Conservation (phyloP, 2,888 invertebrate genomes). For the Corbicula japonica region DNA sequence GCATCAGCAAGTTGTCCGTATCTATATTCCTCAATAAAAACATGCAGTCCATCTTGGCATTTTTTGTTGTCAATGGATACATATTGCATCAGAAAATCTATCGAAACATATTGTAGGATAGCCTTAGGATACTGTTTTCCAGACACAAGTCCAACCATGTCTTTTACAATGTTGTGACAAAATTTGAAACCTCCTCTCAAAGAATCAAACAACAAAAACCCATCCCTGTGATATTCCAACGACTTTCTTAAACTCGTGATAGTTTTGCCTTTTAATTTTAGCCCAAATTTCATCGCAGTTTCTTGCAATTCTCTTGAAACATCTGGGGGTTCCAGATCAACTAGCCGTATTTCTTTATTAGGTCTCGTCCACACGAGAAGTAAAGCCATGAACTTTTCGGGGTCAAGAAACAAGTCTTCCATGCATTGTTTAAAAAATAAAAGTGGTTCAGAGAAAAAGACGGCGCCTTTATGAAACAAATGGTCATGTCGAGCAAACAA, state of each 20-base stretch:
- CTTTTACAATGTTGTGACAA: conserved; percentile 38
- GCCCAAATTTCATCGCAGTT: conserved; percentile 28
- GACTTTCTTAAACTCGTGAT: conserved; percentile 24
- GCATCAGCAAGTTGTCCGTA: neutral
- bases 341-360: neutral
- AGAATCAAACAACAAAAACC: conserved; percentile 4
- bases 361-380: conserved; percentile 48
- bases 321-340: conserved; percentile 5
- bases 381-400: conserved; percentile 50
- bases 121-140: conserved; percentile 37
- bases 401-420: conserved; percentile 34
- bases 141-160: conserved; percentile 54
- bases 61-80: conserved; percentile 16
- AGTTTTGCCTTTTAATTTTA: conserved; percentile 26
- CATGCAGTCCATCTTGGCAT: conserved; percentile 12
- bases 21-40: conserved; percentile 25
- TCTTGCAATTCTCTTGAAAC: conserved; percentile 15
- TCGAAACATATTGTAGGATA: conserved; percentile 28
- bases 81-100: conserved; percentile 33
- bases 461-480: conserved; percentile 20
- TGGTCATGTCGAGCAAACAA: conserved; percentile 45
- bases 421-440: conserved; percentile 50
- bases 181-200: conserved; percentile 23
- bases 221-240: conserved; percentile 32
- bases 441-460: conserved; percentile 40